Evolutionary conservation across 2,113 vertebrate genomes (phyloP), one percentile per base, ranked within the genome.

Genomic region (Dipodomys ordii): DNA sequence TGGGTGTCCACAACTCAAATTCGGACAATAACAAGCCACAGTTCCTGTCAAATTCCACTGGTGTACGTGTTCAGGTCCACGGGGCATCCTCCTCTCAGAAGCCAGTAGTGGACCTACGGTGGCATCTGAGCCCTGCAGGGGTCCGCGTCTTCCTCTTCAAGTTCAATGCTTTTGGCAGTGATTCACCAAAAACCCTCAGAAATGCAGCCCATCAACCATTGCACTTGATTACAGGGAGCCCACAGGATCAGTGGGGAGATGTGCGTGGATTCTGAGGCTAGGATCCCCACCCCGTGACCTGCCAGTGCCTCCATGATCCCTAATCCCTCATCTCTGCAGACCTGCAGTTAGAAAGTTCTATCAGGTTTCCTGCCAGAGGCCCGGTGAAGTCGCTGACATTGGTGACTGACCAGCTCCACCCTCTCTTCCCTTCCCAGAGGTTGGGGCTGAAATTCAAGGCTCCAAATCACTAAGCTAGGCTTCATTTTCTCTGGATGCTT

Each of bases 201-300:
- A 39, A 23, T 53, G 49, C 49, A 62, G 18, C 0, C 3, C 68
- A 57, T 2, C 35, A 15, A 10, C 39, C 16, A 16, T 30, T 39
- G 2, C 10, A n/a, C 25, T n/a, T n/a, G 28, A 10, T 60, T 7
- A 7, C 18, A 16, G 10, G 62, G 79, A 62, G 8, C 28, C 27
- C 10, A 1, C 0, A 0, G 12, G 79, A 32, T 6, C 1, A 32
- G 62, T 28, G 2, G 9, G 15, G 30, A 11, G 16, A 28, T 22
- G 11, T 13, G 53, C 53, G 53, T 57, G 53, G 53, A 18, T 57
- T 57, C 53, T 57, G 53, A 57, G 53, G 53, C 3, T 13, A 3
- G 15, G 53, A 18, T 57, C 53, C 53, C 12, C 15, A 18, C 53
- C 16, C 53, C 15, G 3, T 53, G 53, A 18, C 72, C 39, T 4